Conservation (phyloP, 2,113 vertebrate species). For the Eubucco bourcierii region DNA sequence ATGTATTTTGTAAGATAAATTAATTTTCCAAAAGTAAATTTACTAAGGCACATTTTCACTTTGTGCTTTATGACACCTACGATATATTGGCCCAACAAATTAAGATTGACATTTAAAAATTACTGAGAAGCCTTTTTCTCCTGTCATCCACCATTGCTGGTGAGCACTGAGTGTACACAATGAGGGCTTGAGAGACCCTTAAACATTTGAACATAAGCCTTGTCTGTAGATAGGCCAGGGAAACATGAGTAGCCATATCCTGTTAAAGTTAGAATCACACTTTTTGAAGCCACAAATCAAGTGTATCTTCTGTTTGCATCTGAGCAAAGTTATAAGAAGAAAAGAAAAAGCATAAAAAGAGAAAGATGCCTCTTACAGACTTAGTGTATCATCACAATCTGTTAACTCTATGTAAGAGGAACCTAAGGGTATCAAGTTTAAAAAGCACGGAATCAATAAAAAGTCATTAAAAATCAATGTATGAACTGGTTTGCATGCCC, state of each 20-base stretch:
- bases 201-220: conserved; percentile 34
- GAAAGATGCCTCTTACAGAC: neutral
- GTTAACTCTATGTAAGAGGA: conserved; percentile 54
- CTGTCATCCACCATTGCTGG: conserved; percentile 18
- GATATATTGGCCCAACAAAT: conserved; percentile 30
- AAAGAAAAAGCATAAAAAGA: neutral
- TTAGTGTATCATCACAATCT: neutral
- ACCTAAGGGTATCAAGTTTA: conserved; percentile 71
- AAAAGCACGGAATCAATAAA: conserved; percentile 79
- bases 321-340: neutral
- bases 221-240: neutral
- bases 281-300: conserved; percentile 29
- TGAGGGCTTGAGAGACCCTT: neutral
- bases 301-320: conserved; percentile 21
- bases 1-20: neutral
- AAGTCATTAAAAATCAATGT: conserved; percentile 82
- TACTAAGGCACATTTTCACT: neutral
- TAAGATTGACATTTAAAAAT: conserved; percentile 39
- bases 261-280: neutral
- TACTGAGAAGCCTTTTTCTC: conserved; percentile 1
- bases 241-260: neutral
- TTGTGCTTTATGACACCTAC: neutral
- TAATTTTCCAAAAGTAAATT: neutral
- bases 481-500: conserved; percentile 72
- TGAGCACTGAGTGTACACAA: neutral